Base-by-base conservation (phyloP, 1,140 invertebrate species). In the Cydia fagiglandana region DNA sequence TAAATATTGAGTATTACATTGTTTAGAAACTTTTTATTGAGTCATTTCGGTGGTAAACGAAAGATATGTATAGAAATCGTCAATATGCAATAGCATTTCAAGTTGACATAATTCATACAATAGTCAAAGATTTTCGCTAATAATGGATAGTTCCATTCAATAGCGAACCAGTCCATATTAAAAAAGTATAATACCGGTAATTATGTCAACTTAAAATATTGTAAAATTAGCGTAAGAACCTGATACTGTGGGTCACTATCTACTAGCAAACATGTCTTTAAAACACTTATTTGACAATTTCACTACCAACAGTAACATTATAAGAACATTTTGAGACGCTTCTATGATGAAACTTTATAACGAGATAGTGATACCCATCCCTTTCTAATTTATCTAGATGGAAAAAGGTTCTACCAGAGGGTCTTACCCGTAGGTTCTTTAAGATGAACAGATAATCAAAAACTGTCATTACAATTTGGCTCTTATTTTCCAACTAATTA, bases 41-140 rank as follows among this genome's bases (percentile, higher is more conserved):
- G 66, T 70, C 66, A 80, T 76, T 73, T 82, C 83, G 83, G 83
- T 85, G 83, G 83, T 85, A 81, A 79, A 77, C 75, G 70, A 79
- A 75, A 79, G 76, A 82, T 82, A 83, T 80, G 82, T 81, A 74
- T 74, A 74, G 45, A 74, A 74, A 74, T 53, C n/a, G 38, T 70
- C 66, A 34, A 70, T 70, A 70, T 70, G 17, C 56, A 20, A 24
- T 24, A 12, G 20, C 20, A 41, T 9, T 70, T 38, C 4, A 70
- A 70, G 15, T 66, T 38, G 28, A 66, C 64, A 66, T 38, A 66
- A n/a, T 53, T 53, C 15, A 17, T 17, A 17, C 47, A 13, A 50
- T 5, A 7, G 50, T 4, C 9, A 53, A 53, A 15, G 15, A n/a
- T 6, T 53, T 50, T 13, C 3, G 45, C 45, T 47, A 13, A 47